phyloP scores from a whole-genome alignment of 1,140 invertebrate species.

The Drosophila melanica region DNA sequence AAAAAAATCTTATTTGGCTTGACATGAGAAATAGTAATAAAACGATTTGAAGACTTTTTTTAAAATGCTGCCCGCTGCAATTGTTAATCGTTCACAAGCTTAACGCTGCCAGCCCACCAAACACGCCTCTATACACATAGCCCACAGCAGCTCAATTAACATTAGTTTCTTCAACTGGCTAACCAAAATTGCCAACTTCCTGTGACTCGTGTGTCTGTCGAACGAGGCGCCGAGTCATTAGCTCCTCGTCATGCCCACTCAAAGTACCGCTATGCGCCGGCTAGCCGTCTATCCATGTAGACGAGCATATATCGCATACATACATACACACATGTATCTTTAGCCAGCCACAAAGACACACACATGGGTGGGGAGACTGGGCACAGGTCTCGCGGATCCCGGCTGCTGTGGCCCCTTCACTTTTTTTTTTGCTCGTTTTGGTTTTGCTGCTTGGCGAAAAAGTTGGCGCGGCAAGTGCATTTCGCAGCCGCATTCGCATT shows the following conservation, averaged over 20 bases:
- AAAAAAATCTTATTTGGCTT: too few relatives aligned
- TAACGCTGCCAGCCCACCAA: not conserved
- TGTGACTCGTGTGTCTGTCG: constrained; percentile 44
- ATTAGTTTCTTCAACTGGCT: constrained; percentile 37
- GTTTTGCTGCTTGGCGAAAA: constrained; percentile 55
- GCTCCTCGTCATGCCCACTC: constrained; percentile 66
- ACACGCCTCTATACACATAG: not conserved
- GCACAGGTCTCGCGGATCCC: constrained; percentile 30
- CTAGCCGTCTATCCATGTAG: constrained; percentile 54
- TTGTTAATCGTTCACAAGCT: constrained; percentile 12
- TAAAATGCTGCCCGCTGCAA: not conserved
- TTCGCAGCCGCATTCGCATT: constrained; percentile 64
- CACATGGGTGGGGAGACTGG: constrained; percentile 35
- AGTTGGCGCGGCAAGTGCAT: constrained; percentile 78
- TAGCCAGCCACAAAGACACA: constrained; percentile 51
- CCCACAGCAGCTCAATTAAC: constrained; percentile 45
- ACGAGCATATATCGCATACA: constrained; percentile 1
- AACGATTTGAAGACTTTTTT: not conserved
- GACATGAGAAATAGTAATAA: too few relatives aligned
- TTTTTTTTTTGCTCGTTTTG: constrained; percentile 60
- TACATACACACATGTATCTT: constrained; percentile 30
- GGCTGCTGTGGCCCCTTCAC: constrained; percentile 73
- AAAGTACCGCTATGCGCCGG: constrained; percentile 72
- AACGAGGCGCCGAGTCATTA: constrained; percentile 75
- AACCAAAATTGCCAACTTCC: constrained; percentile 74